A percentile compares a stretch with the other conserved stretches of the same genome.
phyloP scores from a whole-genome alignment of 2,797 vertebrate species.

The Propithecus perrieri region DNA sequence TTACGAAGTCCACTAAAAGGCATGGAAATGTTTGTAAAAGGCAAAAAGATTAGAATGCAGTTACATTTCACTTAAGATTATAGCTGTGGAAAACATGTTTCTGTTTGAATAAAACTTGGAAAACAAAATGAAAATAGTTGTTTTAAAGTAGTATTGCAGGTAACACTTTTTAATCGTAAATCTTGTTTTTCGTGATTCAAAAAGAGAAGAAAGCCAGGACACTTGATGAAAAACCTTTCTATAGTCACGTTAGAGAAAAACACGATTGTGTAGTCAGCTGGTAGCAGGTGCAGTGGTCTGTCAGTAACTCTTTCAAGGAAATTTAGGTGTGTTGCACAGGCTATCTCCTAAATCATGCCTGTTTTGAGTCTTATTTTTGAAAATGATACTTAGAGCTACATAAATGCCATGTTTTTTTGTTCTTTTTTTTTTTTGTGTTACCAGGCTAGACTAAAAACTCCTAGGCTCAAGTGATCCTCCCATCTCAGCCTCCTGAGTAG shows the following conservation, averaged over 20 bases:
- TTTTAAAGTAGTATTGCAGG: conserved; percentile 11
- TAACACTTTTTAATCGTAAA: not conserved
- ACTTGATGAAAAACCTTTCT: not conserved
- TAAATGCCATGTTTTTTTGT: not conserved
- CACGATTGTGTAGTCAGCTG: not conserved
- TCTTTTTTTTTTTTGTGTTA: conserved; percentile 20
- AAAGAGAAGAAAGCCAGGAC: not conserved
- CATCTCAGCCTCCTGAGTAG: not conserved
- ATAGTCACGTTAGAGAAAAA: not conserved
- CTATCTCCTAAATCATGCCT: not conserved
- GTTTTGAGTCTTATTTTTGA: conserved; percentile 29
- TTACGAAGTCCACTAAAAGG: not conserved
- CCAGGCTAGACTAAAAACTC: not conserved
- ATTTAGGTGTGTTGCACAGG: not conserved
- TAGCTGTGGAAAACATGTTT: not conserved
- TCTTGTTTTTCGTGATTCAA: not conserved
- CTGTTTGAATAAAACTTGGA: conserved; percentile 25
- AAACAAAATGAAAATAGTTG: conserved; percentile 47
- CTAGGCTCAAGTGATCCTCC: not conserved
- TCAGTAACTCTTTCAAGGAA: not conserved
- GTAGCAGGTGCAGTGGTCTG: not conserved
- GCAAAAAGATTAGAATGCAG: not conserved
- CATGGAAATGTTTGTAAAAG: not conserved
- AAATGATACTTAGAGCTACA: conserved; percentile 9
- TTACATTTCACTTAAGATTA: not conserved